Evolutionary conservation across 2,797 vertebrate species (phyloP), one percentile per base, ranked within the genome.

Genomic region (Ciconia nigra): DNA sequence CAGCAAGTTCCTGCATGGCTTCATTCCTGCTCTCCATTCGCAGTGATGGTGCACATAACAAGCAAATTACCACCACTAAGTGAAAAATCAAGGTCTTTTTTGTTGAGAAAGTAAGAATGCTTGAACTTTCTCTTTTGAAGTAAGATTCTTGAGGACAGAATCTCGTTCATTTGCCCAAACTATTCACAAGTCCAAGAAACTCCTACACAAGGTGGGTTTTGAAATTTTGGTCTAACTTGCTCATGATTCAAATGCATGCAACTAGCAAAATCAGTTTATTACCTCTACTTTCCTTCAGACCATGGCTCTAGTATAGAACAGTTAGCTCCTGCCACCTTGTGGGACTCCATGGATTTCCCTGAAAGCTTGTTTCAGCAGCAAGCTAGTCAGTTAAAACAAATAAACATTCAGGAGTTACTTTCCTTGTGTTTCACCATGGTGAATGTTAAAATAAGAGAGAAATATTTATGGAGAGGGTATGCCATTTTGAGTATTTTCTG

Each of bases 321-420:
- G 94, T 88, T 91, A 91, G 83, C 92, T 97, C 65, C 97, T 97
- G 94, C 95, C 97, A 97, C 97, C 97, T 97, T 96, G 94, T 97
- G 95, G 94, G 92, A 85, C 61, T 86, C 67, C 37, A 65, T 1
- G 7, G 65, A 62, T 55, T 87, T 96, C 93, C 79, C 89, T 58
- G 54, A 83, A 93, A 69, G 74, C 13, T 31, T 39, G 18, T 63
- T 82, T 44, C 66, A 82, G 80, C 65, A 58, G 44, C 69, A 61
- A 85, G 67, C 37, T 28, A 73, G 39, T 28, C 67, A 71, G 42
- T 71, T 90, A 67, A 77, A 89, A 47, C 21, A 77, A 79, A 78
- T 10, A 57, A 92, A 81, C 55, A 59, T 39, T 72, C 29, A n/a
- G 26, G 44, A 95, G 42, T 67, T 82, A 54, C 44, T 81, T 73